Evolutionary conservation across 2,888 invertebrate species (phyloP), one percentile per base, ranked within the genome.

Genomic region (Podabrus alpinus): DNA sequence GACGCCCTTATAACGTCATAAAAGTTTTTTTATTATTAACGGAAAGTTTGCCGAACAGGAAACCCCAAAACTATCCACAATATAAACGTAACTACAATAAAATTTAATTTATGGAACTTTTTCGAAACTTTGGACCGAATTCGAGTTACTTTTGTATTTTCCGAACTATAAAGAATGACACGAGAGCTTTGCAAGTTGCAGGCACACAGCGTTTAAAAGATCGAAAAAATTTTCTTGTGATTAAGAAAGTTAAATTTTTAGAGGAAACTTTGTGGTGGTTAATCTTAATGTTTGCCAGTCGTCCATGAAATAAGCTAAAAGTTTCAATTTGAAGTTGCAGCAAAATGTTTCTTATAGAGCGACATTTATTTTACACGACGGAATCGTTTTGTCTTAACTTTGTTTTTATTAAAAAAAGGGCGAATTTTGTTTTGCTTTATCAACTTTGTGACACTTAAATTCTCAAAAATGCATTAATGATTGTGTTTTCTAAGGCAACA

Each of bases 261-360:
- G 45, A n/a, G 7, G n/a, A 11, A 61, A 61, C 16, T 61, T 60
- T 61, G 17, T 13, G 61, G 21, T 64, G 62, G 21, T 64, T 17
- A 64, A 64, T 19, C 62, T 64, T 64, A 64, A 64, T 19, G 62
- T 64, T 64, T 64, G 62, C n/a, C 45, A 17, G 62, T 64, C 21
- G 21, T 16, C 62, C 62, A 64, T 16, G 62, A 64, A 64, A 64
- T 64, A 19, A 21, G 62, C 21, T 19, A n/a, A 64, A 64, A 64
- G 62, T 64, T 64, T 64, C 62, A 64, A 64, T 64, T 64, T 64
- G n/a, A 64, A 64, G 62, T 64, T 64, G 62, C 17, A 64, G n/a
- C n/a, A 64, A 19, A 64, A 64, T 64, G 62, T 64, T 15, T 19
- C 21, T 64, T 64, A n/a, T 19, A n/a, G n/a, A 64, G 17, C 21